Conservation (phyloP, 2,797 vertebrate genomes). For the Salarias fasciatus region DNA sequence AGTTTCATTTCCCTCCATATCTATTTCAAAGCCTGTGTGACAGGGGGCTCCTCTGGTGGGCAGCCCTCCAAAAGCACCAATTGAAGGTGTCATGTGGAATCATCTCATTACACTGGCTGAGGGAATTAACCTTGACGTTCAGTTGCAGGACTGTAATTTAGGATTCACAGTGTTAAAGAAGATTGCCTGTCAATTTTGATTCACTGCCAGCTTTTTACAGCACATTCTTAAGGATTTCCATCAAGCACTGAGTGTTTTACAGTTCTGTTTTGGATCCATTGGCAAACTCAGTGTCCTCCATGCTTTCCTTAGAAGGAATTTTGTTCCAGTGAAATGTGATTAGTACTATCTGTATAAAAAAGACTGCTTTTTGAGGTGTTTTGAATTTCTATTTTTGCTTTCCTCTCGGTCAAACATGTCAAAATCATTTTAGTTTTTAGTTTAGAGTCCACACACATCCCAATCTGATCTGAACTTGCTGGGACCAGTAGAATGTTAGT, state of each 20-base stretch:
- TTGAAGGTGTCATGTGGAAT: constrained; percentile 94
- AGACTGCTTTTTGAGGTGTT: background rate
- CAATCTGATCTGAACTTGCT: too few relatives aligned
- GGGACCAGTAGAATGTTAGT: too few relatives aligned
- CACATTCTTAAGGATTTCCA: constrained; percentile 6
- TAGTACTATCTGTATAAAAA: background rate
- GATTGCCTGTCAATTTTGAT: constrained; percentile 69
- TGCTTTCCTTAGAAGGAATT: background rate
- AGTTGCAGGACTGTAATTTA: constrained; percentile 91
- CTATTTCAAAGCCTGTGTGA: constrained; percentile 90
- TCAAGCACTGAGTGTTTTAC: background rate
- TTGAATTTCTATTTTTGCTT: too few relatives aligned
- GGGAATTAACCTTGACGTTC: constrained; percentile 93
- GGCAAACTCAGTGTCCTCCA: background rate
- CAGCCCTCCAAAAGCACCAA: constrained; percentile 86
- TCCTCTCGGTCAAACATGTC: too few relatives aligned
- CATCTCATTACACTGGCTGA: constrained; percentile 88
- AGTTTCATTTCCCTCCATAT: constrained; percentile 87
- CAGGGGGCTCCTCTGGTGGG: constrained; percentile 88
- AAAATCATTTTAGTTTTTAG: too few relatives aligned
- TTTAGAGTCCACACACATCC: too few relatives aligned
- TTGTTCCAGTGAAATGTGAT: background rate
- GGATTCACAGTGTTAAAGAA: constrained; percentile 84
- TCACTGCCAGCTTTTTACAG: constrained; percentile 44
- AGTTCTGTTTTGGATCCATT: background rate